Conservation (phyloP, 2,113 vertebrate species). For the Anguilla japonica region DNA sequence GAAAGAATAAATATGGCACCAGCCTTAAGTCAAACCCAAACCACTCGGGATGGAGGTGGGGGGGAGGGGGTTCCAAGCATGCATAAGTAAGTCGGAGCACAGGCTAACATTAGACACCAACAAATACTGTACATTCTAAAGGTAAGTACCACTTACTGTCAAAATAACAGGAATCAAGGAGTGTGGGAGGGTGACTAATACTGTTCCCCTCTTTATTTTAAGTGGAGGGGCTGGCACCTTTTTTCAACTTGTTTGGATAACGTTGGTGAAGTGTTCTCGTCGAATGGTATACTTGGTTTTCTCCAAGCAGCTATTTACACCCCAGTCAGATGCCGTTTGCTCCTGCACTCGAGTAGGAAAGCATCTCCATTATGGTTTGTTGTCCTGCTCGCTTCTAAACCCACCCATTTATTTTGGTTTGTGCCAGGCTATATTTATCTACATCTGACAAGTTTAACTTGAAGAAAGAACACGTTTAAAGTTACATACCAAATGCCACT, state of each 20-base stretch:
- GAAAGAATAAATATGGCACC: constrained; percentile 14
- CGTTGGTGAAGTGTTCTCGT: constrained; percentile 60
- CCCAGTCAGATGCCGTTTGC: constrained; percentile 77
- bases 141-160: constrained; percentile 30
- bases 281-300: constrained; percentile 65
- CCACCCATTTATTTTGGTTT: constrained; percentile 88
- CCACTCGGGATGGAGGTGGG: background rate
- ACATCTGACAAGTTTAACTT: constrained; percentile 80
- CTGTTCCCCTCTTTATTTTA: constrained; percentile 64
- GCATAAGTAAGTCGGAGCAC: constrained; percentile 20
- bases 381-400: constrained; percentile 77
- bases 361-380: constrained; percentile 83
- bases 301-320: constrained; percentile 78
- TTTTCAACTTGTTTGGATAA: constrained; percentile 79
- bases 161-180: constrained; percentile 53
- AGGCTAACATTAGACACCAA: constrained; percentile 14
- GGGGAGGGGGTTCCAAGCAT: background rate
- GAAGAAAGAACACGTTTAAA: constrained; percentile 71
- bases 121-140: constrained; percentile 25
- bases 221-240: constrained; percentile 74
- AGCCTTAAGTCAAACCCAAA: constrained; percentile 4
- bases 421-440: constrained; percentile 87
- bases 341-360: constrained; percentile 68
- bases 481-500: constrained; percentile 52
- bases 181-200: constrained; percentile 63